Evolutionary conservation across 2,797 vertebrate species (phyloP), one percentile per base, ranked within the genome.

Genomic region (Knipowitschia caucasica): DNA sequence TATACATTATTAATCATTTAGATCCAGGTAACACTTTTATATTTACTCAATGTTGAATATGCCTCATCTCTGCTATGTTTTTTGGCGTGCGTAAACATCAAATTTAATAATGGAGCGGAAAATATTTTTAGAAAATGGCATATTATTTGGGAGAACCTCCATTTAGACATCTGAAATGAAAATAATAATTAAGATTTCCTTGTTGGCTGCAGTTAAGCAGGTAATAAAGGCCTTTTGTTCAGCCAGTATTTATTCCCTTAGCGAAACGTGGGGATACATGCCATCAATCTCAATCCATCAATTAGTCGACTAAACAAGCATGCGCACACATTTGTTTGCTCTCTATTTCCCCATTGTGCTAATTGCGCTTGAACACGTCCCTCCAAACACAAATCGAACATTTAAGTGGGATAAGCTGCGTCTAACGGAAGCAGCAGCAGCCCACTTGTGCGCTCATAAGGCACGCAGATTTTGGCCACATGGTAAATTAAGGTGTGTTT

Each of bases 231-330:
- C 60, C 55, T 67, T 33, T 79, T 75, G 73, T 83, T 83, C 73
- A 57, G 64, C 40, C 62, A 55, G 69, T 74, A 75, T 86, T 88
- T 85, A 79, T 81, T 81, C 67, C 70, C 77, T 83, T 74, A 75
- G 71, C 71, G 66, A 75, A 78, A 69, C 71, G 77, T 68, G 78
- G 79, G 81, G 71, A 78, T 77, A 76, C 81, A 83, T 80, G 75
- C 79, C 79, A 88, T 89, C 85, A 87, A 84, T 88, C 85, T 87
- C 80, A 85, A 87, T 89, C 84, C 83, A 85, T 85, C 83, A 82
- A 85, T 89, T 88, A 86, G 67, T 61, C 60, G 59, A 80, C 83
- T 79, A 84, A 86, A 86, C 83, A 86, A 86, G 78, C 77, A 75
- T 72, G 80, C 73, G 73, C 77, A 77, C 71, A 82, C 85, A 80